These are phyloP conservation scores for Petrocephalus microphthalmus DNA, from an alignment of 2,113 vertebrate genomes.

Conservation along the genomic window DNA sequence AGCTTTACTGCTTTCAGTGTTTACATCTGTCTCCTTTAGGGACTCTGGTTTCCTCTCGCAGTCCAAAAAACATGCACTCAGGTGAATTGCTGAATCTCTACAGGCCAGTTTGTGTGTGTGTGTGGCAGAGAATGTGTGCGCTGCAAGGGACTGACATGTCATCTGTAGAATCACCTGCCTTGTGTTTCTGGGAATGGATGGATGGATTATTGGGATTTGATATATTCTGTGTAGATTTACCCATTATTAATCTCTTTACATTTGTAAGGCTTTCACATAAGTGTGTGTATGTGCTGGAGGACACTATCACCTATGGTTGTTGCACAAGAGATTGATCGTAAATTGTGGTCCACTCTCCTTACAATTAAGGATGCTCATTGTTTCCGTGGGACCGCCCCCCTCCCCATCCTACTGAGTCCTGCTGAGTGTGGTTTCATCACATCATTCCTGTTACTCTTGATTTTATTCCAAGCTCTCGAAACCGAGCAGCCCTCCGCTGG, in stretches of 20 bases:
- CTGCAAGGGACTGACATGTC: not conserved
- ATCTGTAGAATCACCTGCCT: not conserved
- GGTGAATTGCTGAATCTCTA: not conserved
- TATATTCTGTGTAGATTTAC: not conserved
- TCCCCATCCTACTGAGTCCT: not conserved
- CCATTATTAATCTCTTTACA: not conserved
- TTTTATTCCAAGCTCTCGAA: not conserved
- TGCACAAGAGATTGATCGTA: not conserved
- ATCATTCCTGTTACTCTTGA: not conserved
- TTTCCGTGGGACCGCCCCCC: not conserved
- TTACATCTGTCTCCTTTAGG: not conserved
- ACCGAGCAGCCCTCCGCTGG: not conserved
- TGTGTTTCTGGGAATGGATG: not conserved
- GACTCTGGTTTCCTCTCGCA: not conserved
- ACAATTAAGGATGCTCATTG: not conserved
- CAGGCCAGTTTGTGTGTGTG: not conserved
- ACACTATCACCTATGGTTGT: not conserved
- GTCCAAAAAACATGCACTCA: not conserved
- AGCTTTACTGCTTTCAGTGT: not conserved
- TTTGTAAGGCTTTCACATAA: not conserved
- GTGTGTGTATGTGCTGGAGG: not conserved
- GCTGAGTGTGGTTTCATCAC: not conserved
- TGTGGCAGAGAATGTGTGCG: not conserved
- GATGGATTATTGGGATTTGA: not conserved
- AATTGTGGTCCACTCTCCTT: not conserved